Conservation (phyloP, 1,140 invertebrate species). For the Colletes latitarsis region DNA sequence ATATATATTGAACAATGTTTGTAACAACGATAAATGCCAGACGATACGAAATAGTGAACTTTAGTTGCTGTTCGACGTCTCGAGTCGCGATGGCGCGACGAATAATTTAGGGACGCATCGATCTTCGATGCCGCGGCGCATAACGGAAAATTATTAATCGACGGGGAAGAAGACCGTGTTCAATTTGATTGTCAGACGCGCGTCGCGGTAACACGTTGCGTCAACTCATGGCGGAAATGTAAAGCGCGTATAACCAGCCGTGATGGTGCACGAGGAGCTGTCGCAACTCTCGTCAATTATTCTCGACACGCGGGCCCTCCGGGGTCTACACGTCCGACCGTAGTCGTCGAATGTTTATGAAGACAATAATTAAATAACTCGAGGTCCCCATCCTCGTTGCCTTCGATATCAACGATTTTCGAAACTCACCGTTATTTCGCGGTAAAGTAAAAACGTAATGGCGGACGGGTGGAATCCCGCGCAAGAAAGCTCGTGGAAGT, state of each 20-base stretch:
- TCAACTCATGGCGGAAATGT: slow-evolving; percentile 10
- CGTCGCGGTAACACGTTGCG: not conserved
- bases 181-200: not conserved
- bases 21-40: no score
- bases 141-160: not conserved
- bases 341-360: not conserved
- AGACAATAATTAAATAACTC: not conserved
- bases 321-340: not conserved
- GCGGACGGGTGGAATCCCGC: not conserved
- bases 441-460: no score
- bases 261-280: not conserved
- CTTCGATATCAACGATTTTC: no score
- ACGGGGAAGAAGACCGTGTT: not conserved
- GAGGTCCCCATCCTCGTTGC: not conserved
- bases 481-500: not conserved
- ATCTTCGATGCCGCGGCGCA: not conserved
- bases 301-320: not conserved
- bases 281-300: slow-evolving; percentile 9
- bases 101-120: not conserved
- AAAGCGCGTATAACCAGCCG: slow-evolving; percentile 2
- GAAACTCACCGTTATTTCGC: no score
- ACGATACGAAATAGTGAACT: no score
- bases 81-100: not conserved
- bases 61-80: not conserved
- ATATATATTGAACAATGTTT: no score